phyloP scores from a whole-genome alignment of 2,797 vertebrate species.

The Echeneis naucrates region DNA sequence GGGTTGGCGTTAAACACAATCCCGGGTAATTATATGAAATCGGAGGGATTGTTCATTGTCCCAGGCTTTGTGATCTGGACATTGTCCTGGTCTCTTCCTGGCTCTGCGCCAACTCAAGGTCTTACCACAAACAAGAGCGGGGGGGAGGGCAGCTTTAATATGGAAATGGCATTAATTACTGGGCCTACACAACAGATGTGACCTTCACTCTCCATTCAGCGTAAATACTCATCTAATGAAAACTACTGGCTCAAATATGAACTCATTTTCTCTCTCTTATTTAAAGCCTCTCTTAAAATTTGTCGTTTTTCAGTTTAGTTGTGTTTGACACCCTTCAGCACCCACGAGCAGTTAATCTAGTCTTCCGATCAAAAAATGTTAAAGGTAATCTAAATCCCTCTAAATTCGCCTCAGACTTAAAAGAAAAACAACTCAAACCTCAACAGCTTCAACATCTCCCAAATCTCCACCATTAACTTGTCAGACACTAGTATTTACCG shows the following conservation, averaged over 20 bases:
- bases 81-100: constrained; percentile 73
- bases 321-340: constrained; percentile 15
- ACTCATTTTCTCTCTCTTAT: constrained; percentile 25
- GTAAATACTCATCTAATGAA: constrained; percentile 56
- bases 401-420: constrained; percentile 42
- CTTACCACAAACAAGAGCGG: constrained; percentile 64
- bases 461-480: constrained; percentile 66
- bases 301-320: constrained; percentile 7
- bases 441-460: constrained; percentile 26
- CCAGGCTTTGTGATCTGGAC: constrained; percentile 76
- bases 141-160: constrained; percentile 61
- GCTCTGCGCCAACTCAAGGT: constrained; percentile 68
- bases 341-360: constrained; percentile 32
- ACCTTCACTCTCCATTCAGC: constrained; percentile 65
- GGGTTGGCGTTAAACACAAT: constrained; percentile 56
- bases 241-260: constrained; percentile 16
- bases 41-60: constrained; percentile 77
- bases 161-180: constrained; percentile 81
- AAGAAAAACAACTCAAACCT: constrained; percentile 45
- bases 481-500: constrained; percentile 53
- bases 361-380: constrained; percentile 35
- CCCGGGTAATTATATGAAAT: constrained; percentile 76
- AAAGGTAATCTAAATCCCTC: constrained; percentile 45
- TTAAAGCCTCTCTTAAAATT: neutral
- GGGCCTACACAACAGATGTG: constrained; percentile 78